A percentile compares a stretch with the other conserved stretches of the same genome.
phyloP scores from a whole-genome alignment of 2,113 vertebrate genomes.

The Vicugna pacos region DNA sequence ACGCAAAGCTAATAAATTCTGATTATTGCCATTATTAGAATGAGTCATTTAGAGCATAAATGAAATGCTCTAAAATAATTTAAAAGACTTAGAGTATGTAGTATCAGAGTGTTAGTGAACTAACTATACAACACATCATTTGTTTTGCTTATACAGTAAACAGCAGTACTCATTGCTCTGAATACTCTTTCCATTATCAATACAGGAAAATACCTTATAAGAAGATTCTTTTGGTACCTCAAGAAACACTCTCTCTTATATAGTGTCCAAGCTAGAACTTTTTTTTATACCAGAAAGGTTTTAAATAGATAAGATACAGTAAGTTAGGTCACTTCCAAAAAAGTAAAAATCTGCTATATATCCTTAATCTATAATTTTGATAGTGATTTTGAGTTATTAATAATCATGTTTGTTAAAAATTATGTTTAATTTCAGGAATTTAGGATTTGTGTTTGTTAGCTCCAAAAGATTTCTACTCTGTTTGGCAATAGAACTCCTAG shows the following conservation, averaged over 20 bases:
- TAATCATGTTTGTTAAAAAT: not conserved
- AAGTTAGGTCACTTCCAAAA: not conserved
- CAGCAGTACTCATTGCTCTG: not conserved
- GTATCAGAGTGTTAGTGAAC: conserved; percentile 22
- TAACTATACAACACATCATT: not conserved
- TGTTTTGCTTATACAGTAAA: not conserved
- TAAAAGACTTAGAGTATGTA: not conserved
- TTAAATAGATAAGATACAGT: not conserved
- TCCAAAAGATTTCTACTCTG: not conserved
- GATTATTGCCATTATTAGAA: not conserved
- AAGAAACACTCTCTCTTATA: not conserved
- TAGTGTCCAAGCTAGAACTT: not conserved
- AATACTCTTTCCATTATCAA: not conserved
- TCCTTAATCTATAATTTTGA: not conserved
- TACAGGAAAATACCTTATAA: conserved; percentile 25
- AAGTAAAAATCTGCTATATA: not conserved
- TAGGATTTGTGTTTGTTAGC: not conserved
- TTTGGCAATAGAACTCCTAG: conserved; percentile 2
- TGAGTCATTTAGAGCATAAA: not conserved
- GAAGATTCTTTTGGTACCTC: not conserved
- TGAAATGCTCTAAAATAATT: conserved; percentile 39
- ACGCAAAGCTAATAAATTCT: conserved; percentile 30
- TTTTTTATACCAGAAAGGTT: not conserved
- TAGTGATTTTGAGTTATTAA: not conserved
- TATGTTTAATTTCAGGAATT: not conserved